Evolutionary conservation across 2,888 invertebrate species (phyloP).

Genomic region (Thecocarcelia acutangulata): DNA sequence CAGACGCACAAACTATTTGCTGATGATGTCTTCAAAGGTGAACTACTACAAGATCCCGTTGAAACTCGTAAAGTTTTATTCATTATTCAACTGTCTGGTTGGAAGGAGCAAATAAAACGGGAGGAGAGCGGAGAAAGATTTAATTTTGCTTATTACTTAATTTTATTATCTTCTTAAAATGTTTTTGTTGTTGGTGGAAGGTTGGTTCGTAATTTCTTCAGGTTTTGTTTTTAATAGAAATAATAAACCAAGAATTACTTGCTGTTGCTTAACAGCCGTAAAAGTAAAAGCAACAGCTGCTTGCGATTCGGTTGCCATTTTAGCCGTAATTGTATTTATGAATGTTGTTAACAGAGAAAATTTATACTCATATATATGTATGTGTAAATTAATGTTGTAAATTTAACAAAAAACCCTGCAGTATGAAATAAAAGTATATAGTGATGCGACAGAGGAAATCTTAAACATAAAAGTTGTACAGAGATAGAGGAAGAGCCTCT

Average conservation of each 20-base stretch:
- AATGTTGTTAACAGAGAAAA: conserved; percentile 32
- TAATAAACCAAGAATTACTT: conserved; percentile 25
- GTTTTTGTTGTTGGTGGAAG: conserved; percentile 23
- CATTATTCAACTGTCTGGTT: background rate
- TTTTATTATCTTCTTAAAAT: conserved; percentile 55
- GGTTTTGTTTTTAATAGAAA: conserved; percentile 6
- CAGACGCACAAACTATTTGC: conserved; percentile 1
- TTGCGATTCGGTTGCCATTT: background rate
- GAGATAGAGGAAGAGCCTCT: no score
- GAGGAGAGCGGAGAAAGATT: conserved; percentile 1
- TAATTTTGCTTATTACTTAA: conserved; percentile 49
- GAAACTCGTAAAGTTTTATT: conserved; percentile 24
- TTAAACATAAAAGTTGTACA: no score
- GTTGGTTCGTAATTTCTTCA: conserved; percentile 32
- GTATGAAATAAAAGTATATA: background rate
- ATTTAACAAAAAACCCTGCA: background rate
- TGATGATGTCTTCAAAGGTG: background rate
- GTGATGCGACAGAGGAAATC: no score
- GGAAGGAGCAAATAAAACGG: background rate
- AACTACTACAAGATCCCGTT: background rate
- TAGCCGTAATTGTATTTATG: conserved; percentile 60
- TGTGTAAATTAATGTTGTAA: background rate
- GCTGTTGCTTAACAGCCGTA: background rate
- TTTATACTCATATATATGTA: no score
- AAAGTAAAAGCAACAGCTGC: conserved; percentile 32